Conservation (phyloP, 2,888 invertebrate genomes). For the Dasysyrphus albostriatus region DNA sequence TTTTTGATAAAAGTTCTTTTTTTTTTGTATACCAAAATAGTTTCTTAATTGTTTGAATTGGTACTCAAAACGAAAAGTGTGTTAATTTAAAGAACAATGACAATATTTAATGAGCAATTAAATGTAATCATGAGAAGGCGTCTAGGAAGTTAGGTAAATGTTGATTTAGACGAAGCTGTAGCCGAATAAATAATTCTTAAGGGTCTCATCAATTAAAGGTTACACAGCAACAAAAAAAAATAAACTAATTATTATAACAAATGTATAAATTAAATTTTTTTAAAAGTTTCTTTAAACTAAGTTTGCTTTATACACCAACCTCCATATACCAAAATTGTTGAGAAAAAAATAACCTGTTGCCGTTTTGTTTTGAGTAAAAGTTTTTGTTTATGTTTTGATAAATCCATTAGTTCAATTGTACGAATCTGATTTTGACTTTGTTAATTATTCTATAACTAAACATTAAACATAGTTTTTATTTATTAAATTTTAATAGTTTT, state of each 20-base stretch:
- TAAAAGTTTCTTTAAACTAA: background rate
- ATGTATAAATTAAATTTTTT: background rate
- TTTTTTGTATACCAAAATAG: slow-evolving; percentile 29
- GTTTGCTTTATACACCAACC: too few relatives aligned
- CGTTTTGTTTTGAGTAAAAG: too few relatives aligned
- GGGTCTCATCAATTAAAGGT: background rate
- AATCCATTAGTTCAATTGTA: too few relatives aligned
- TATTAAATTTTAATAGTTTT: too few relatives aligned
- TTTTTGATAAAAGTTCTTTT: slow-evolving; percentile 34
- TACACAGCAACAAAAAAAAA: background rate
- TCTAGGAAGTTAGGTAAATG: slow-evolving; percentile 35
- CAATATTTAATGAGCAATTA: slow-evolving; percentile 56
- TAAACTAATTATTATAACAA: background rate
- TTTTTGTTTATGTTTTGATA: too few relatives aligned
- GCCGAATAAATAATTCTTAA: background rate
- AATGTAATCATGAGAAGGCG: slow-evolving; percentile 3
- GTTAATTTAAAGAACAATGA: slow-evolving; percentile 38
- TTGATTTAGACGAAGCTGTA: slow-evolving; percentile 19
- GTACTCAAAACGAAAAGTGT: slow-evolving; percentile 45
- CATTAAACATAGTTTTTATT: too few relatives aligned
- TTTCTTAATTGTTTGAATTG: slow-evolving; percentile 66
- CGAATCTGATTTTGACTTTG: too few relatives aligned
- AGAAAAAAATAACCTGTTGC: too few relatives aligned
- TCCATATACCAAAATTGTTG: too few relatives aligned
- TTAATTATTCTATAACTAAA: too few relatives aligned